These are phyloP conservation scores for Sisyra nigra DNA, from an alignment of 2,888 invertebrate species.

Conservation along the genomic window DNA sequence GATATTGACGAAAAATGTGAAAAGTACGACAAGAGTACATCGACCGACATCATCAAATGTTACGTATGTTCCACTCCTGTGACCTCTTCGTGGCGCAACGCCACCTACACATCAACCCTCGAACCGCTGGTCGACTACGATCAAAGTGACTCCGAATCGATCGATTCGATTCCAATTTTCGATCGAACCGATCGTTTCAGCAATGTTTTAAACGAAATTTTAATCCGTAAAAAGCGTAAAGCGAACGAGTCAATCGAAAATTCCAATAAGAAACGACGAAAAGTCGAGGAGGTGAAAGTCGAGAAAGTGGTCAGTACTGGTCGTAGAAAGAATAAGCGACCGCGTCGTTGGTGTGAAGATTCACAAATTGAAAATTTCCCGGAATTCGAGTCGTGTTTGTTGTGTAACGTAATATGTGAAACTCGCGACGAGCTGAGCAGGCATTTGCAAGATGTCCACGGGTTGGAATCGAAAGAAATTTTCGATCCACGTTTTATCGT, in stretches of 20 bases:
- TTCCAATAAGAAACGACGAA: background rate
- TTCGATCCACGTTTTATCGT: background rate
- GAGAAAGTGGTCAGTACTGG: background rate
- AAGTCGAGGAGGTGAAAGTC: too few relatives aligned
- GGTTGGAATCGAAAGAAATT: slow-evolving; percentile 16
- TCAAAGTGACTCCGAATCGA: background rate
- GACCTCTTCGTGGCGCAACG: too few relatives aligned
- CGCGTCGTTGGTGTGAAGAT: slow-evolving; percentile 15
- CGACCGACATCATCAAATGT: too few relatives aligned
- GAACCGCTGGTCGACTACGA: background rate
- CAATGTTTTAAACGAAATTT: too few relatives aligned
- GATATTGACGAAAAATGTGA: background rate
- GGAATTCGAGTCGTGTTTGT: slow-evolving; percentile 24
- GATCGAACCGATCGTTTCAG: too few relatives aligned
- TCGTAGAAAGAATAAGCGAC: slow-evolving; percentile 25
- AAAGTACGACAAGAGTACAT: background rate
- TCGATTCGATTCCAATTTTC: too few relatives aligned
- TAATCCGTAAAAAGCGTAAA: slow-evolving; percentile 6
- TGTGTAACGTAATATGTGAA: slow-evolving; percentile 33
- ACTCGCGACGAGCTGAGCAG: slow-evolving; percentile 29
- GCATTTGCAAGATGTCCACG: slow-evolving; percentile 34
- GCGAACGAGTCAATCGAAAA: background rate
- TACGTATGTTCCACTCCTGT: too few relatives aligned
- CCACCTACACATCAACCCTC: too few relatives aligned
- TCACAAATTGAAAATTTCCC: too few relatives aligned